These are phyloP conservation scores for Dynastes maya DNA, from an alignment of 2,888 invertebrate genomes.

Conservation along the genomic window DNA sequence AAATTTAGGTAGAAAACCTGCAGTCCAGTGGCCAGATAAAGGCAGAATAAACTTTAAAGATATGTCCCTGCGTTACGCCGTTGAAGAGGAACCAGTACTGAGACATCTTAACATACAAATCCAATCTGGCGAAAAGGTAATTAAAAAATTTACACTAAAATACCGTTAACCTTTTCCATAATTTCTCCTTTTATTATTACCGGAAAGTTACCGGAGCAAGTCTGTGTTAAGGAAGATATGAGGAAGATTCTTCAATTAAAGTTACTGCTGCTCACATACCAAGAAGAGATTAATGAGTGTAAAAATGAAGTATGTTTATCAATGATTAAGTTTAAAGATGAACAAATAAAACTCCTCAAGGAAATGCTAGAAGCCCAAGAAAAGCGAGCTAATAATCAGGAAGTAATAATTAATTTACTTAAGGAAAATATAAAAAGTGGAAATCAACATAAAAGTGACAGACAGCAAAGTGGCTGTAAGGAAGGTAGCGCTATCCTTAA, in stretches of 20 bases:
- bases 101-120: slow-evolving; percentile 77
- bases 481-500: neutral
- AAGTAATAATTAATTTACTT: neutral
- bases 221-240: neutral
- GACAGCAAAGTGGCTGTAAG: neutral
- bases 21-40: slow-evolving; percentile 72
- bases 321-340: neutral
- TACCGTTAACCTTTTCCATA: no score
- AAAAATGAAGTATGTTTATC: neutral
- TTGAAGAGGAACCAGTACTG: slow-evolving; percentile 79
- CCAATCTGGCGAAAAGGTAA: slow-evolving; percentile 75
- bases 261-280: neutral
- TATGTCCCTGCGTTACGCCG: slow-evolving; percentile 77
- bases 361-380: neutral
- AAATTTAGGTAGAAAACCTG: slow-evolving; percentile 75
- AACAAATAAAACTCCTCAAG: neutral
- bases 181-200: neutral
- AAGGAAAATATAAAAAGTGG: neutral
- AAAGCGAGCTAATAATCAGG: neutral
- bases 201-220: neutral
- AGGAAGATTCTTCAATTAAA: neutral
- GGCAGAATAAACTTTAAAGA: slow-evolving; percentile 76
- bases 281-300: neutral
- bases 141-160: neutral
- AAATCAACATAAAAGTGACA: neutral